These are phyloP conservation scores for Dascillus cervinus DNA, from an alignment of 2,888 invertebrate species.

Conservation along the genomic window DNA sequence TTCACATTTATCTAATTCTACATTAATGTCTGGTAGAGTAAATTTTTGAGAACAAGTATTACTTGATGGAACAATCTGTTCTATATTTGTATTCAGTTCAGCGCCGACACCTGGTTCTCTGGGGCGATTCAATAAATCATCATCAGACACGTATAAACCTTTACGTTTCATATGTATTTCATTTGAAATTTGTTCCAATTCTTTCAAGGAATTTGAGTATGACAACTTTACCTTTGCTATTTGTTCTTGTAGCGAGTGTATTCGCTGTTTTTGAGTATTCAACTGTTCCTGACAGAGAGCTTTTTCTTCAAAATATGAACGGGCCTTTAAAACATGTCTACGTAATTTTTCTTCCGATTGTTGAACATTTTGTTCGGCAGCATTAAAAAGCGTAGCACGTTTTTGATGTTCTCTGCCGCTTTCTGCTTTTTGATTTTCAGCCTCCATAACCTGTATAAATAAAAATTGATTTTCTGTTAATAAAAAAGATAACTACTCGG, in stretches of 20 bases:
- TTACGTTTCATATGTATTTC: conserved; percentile 73
- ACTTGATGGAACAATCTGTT: conserved; percentile 18
- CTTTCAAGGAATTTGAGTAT: conserved; percentile 74
- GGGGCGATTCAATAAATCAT: conserved; percentile 47
- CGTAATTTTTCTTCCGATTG: conserved; percentile 75
- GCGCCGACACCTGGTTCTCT: conserved; percentile 60
- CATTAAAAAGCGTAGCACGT: conserved; percentile 70
- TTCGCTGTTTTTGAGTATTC: conserved; percentile 76
- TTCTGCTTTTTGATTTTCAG: conserved; percentile 82
- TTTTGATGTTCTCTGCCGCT: conserved; percentile 82
- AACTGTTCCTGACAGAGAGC: conserved; percentile 78
- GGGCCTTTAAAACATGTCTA: conserved; percentile 76
- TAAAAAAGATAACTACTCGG: background rate
- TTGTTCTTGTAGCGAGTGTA: conserved; percentile 71
- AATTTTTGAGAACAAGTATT: conserved; percentile 14
- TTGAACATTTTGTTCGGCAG: conserved; percentile 73
- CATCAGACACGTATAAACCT: conserved; percentile 33
- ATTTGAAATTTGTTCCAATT: conserved; percentile 85
- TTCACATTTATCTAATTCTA: conserved; percentile 53
- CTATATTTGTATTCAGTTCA: conserved; percentile 43
- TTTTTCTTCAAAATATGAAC: conserved; percentile 88
- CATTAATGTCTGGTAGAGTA: conserved; percentile 45
- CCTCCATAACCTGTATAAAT: conserved; percentile 72
- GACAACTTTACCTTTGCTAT: conserved; percentile 72
- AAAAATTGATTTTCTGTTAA: background rate